phyloP scores from a whole-genome alignment of 1,140 invertebrate species.

The Polypedilum pembai region DNA sequence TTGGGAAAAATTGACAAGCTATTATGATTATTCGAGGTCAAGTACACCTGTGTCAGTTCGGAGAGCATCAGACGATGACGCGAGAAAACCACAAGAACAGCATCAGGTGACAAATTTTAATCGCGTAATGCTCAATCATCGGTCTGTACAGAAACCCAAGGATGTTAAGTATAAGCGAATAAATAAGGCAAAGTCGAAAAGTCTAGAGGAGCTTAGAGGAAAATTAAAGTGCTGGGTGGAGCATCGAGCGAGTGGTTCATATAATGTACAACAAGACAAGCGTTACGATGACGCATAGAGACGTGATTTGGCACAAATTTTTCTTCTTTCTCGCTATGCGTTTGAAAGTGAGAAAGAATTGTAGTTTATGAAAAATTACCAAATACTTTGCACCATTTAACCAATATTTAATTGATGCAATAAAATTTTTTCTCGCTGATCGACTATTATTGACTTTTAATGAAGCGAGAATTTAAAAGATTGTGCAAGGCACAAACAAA shows the following conservation, averaged over 20 bases:
- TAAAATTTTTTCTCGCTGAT: no score
- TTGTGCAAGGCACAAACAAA: no score
- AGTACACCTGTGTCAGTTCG: conserved; percentile 37
- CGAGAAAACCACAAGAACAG: conserved; percentile 35
- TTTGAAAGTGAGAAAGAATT: no score
- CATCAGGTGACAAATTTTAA: conserved; percentile 69
- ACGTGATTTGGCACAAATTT: background rate
- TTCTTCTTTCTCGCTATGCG: no score
- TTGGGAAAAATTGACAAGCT: conserved; percentile 29
- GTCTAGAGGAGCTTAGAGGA: conserved; percentile 72
- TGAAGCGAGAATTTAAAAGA: no score
- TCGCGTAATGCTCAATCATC: conserved; percentile 80
- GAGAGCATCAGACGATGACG: conserved; percentile 37
- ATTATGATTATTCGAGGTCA: conserved; percentile 21
- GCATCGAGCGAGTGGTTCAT: background rate
- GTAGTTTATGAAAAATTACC: no score
- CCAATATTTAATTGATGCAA: no score
- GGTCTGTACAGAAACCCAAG: conserved; percentile 81
- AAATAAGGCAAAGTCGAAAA: conserved; percentile 83
- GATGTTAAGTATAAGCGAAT: conserved; percentile 85
- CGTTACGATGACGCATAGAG: background rate
- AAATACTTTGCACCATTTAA: no score
- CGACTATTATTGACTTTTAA: no score
- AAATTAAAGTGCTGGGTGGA: conserved; percentile 76
- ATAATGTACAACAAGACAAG: conserved; percentile 19